Evolutionary conservation across 1,140 invertebrate genomes (phyloP), one percentile per base, ranked within the genome.

Genomic region (Trypoxylus dichotomus): DNA sequence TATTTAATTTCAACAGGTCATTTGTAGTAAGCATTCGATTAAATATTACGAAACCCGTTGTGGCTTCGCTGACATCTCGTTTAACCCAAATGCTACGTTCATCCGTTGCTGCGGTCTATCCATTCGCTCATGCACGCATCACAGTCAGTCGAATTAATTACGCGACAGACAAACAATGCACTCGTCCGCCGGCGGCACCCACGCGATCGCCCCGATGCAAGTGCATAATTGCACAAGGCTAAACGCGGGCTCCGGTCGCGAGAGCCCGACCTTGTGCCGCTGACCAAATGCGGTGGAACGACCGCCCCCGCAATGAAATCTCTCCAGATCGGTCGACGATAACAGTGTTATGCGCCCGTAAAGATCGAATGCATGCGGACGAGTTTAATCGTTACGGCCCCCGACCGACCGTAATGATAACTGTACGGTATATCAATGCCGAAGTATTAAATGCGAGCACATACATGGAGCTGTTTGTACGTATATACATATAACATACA

Each of bases 171-270:
- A 68, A 58, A 68, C 24, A 25, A 24, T 68, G 19, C 60, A 13
- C 1, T 68, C 60, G 60, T 29, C 24, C 19, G 60, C 24, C 27
- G 60, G 10, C 60, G 24, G 19, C 60, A 68, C 60, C 47, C 47
- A 54, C 47, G 47, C 47, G 19, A 10, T 27, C 60, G 19, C 24
- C 27, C 13, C 60, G 60, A 15, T 68, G 72, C 72, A 74, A 74
- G 72, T 74, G 72, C 72, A 74, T 74, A 74, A 74, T 74, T 74
- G 72, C 72, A 74, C 72, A 74, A 74, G 72, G 72, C 72, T 43
- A 41, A 74, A 42, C 19, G 72, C n/a, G 32, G 6, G 32, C 47
- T 19, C 47, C 24, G 21, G 60, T 8, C 27, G 60, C 60, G 60
- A 68, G 60, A 68, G 60, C 15, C 8, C 72, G 72, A 43, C 72